Conservation (phyloP, 2,113 vertebrate species). For the Channa maculata region DNA sequence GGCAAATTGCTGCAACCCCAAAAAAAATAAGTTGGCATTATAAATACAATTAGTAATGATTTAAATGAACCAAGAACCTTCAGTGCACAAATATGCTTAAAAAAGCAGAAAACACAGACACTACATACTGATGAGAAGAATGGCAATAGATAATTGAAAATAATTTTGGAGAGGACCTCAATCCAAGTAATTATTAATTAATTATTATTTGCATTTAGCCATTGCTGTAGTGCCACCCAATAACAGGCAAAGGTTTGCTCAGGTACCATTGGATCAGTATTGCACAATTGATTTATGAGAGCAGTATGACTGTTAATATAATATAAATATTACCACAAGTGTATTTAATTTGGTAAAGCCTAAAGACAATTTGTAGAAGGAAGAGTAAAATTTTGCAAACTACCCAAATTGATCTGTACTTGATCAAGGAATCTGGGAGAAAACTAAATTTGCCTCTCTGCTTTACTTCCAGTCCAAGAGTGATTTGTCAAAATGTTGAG, state of each 20-base stretch:
- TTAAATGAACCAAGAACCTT: background rate
- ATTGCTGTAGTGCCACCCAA: too few relatives aligned
- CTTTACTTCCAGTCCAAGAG: background rate
- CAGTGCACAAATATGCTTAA: background rate
- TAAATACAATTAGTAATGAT: constrained; percentile 11
- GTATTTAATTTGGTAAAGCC: background rate
- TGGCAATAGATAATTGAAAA: too few relatives aligned
- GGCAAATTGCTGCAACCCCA: background rate
- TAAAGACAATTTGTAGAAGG: background rate
- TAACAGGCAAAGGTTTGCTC: too few relatives aligned
- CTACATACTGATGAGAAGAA: background rate
- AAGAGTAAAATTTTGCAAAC: background rate
- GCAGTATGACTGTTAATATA: background rate
- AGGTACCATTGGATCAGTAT: too few relatives aligned
- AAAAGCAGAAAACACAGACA: constrained; percentile 8
- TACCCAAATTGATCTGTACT: background rate
- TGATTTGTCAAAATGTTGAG: constrained; percentile 8
- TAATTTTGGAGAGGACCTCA: too few relatives aligned
- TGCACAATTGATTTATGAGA: background rate
- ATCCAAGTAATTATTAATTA: too few relatives aligned
- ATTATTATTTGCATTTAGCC: too few relatives aligned
- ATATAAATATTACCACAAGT: background rate
- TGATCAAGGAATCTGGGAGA: background rate
- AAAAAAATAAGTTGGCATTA: constrained; percentile 6
- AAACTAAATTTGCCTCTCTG: background rate